Conservation (phyloP, 2,888 invertebrate genomes). For the Cephus pygmeus region DNA sequence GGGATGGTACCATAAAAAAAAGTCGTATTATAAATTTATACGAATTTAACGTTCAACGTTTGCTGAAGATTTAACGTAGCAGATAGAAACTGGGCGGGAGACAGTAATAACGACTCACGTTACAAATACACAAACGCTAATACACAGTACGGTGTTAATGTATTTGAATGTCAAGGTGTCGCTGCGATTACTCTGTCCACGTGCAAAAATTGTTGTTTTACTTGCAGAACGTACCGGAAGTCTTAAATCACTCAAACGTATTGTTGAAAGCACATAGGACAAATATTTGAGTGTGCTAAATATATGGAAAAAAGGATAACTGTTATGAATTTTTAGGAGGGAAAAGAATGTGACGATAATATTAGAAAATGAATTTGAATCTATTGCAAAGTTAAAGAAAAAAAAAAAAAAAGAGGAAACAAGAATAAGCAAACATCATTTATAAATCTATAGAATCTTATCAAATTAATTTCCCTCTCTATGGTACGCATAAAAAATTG, state of each 20-base stretch:
- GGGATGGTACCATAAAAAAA: no score
- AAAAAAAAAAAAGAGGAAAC: not conserved
- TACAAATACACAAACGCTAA: not conserved
- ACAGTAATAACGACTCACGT: not conserved
- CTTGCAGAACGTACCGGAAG: not conserved
- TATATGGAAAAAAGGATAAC: not conserved
- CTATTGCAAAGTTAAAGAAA: not conserved
- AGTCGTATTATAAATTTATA: no score
- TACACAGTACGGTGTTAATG: not conserved
- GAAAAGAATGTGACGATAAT: not conserved
- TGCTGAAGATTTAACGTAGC: no score
- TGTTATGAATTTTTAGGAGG: not conserved
- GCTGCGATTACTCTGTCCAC: not conserved
- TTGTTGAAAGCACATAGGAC: not conserved
- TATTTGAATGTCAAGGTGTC: not conserved
- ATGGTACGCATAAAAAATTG: not conserved
- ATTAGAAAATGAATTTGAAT: not conserved
- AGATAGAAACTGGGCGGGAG: not conserved
- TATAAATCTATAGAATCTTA: not conserved
- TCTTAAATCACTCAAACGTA: not conserved
- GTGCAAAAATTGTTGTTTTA: not conserved
- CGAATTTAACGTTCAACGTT: no score
- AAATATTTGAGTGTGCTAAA: not conserved
- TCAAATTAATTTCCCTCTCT: not conserved
- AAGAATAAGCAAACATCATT: not conserved